Evolutionary conservation across 2,888 invertebrate species (phyloP).

Genomic region (Luperina nickerlii): DNA sequence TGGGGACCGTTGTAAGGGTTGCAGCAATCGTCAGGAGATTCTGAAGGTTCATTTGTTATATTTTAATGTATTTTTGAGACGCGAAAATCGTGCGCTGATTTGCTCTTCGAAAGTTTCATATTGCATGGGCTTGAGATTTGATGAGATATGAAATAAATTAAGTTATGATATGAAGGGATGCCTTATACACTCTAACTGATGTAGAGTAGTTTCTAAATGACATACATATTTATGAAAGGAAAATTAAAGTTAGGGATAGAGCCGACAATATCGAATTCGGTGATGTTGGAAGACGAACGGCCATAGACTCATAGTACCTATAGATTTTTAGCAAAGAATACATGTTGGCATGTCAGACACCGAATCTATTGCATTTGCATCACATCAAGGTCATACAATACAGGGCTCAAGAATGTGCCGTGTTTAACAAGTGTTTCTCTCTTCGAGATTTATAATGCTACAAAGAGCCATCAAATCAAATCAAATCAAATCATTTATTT

Average conservation of each 20-base stretch:
- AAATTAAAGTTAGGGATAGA: constrained; percentile 22
- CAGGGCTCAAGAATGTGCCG: neutral
- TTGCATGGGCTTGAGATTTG: constrained; percentile 24
- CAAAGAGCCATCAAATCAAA: neutral
- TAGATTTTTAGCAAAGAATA: too few species aligned
- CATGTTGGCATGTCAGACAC: neutral
- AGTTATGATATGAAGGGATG: constrained; percentile 43
- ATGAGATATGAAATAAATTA: constrained; percentile 55
- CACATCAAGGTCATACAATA: neutral
- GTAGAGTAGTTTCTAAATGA: constrained; percentile 49
- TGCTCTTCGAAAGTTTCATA: constrained; percentile 41
- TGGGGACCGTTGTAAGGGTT: constrained; percentile 80
- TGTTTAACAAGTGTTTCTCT: neutral
- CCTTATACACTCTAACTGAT: constrained; percentile 45
- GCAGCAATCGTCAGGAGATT: constrained; percentile 81
- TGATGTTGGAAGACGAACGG: neutral
- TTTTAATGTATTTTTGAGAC: constrained; percentile 67
- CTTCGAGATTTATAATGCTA: neutral
- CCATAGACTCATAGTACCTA: neutral
- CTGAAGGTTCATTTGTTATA: constrained; percentile 68
- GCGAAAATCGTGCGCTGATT: constrained; percentile 47
- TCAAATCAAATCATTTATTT: too few species aligned
- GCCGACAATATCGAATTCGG: neutral
- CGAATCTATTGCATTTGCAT: too few species aligned
- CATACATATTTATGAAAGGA: constrained; percentile 28